Percentiles rank a stretch among this genome's conserved stretches.
Conservation (phyloP, 2,888 invertebrate genomes). For the Macrosiphum euphorbiae region DNA sequence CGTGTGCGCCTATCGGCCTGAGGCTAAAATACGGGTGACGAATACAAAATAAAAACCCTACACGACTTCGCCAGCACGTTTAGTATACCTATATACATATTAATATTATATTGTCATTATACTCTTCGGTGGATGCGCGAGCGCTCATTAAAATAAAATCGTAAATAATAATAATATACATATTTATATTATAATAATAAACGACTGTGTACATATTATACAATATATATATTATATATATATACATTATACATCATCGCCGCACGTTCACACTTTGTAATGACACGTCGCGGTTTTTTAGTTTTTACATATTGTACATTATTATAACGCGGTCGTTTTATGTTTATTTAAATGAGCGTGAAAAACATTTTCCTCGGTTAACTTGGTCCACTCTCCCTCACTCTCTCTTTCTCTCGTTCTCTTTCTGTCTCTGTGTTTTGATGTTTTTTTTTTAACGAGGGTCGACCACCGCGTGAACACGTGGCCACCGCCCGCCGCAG, state of each 20-base stretch:
- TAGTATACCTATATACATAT: background rate
- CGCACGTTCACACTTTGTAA: background rate
- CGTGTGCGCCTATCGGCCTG: background rate
- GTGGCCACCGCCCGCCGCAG: constrained; percentile 21
- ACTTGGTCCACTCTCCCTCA: constrained; percentile 59
- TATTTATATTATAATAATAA: background rate
- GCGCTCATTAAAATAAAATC: constrained; percentile 53
- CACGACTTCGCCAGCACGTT: background rate
- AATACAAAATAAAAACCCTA: background rate
- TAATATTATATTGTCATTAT: constrained; percentile 2
- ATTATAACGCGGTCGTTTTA: constrained; percentile 22
- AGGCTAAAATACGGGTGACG: background rate
- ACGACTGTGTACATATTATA: background rate
- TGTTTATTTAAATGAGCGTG: constrained; percentile 63
- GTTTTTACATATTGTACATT: constrained; percentile 39
- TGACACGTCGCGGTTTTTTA: constrained; percentile 48
- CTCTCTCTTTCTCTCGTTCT: constrained; percentile 64
- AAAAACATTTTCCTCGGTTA: constrained; percentile 59
- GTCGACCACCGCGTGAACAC: constrained; percentile 42
- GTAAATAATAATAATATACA: background rate
- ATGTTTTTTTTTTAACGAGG: constrained; percentile 49
- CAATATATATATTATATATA: background rate
- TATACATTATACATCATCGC: background rate
- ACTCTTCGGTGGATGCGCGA: background rate
- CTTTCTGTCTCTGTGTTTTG: constrained; percentile 1